Conservation (phyloP, 92 coral and sea anemone genomes). For the Bergia sp. region DNA sequence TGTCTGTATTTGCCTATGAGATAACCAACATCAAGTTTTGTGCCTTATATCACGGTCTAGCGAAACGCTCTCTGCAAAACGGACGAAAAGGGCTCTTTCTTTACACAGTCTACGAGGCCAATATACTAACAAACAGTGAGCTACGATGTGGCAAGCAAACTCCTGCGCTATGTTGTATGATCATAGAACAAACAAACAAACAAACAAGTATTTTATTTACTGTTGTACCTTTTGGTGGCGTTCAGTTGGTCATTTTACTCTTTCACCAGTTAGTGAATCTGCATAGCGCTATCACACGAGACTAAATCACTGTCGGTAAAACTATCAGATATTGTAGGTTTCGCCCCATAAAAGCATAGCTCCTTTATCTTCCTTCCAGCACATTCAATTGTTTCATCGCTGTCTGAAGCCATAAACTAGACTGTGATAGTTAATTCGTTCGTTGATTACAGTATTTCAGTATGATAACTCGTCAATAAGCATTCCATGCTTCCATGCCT, state of each 20-base stretch:
- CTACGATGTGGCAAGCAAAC: too few species aligned
- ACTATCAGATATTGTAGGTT: background rate
- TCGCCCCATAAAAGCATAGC: background rate
- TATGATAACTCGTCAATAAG: background rate
- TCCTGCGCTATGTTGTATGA: too few species aligned
- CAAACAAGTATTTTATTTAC: background rate
- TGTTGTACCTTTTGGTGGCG: background rate
- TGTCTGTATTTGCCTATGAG: background rate
- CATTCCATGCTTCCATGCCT: background rate
- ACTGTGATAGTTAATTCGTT: background rate
- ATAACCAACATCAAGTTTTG: background rate
- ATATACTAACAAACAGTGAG: background rate
- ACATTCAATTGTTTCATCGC: background rate
- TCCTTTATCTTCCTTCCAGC: background rate
- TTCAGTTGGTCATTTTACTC: background rate
- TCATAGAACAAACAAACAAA: background rate
- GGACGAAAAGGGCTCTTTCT: too few species aligned
- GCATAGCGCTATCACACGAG: too few species aligned
- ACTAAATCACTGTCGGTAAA: background rate
- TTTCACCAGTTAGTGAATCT: background rate
- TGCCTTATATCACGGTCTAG: background rate
- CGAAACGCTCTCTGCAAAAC: background rate
- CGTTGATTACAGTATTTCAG: too few species aligned
- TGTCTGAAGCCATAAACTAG: background rate
- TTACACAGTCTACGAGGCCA: background rate